Base-by-base conservation (phyloP, 2,113 vertebrate species). In the Psammodynastes pulverulentus region DNA sequence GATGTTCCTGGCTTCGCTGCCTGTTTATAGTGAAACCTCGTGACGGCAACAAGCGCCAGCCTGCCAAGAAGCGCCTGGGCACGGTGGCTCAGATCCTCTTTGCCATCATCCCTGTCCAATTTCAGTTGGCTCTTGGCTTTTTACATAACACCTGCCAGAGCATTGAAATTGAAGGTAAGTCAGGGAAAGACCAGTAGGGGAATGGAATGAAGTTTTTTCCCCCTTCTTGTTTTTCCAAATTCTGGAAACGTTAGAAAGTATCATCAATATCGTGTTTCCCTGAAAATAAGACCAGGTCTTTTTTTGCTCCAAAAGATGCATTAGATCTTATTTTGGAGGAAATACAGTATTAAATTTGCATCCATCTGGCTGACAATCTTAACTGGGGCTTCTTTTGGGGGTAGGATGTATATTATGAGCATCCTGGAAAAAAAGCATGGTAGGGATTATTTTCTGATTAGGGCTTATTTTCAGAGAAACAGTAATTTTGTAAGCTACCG, bases 111-210 rank as follows among this genome's bases (percentile, higher is more conserved):
- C 98, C 98, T 51, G 94, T 94, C 58, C 95, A 97, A 52, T 1
- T 98, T 72, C 97, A 97, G 94, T 89, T 58, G 52, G 23, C 94
- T 17, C 95, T 98, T 90, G 97, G 98, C 0, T 97, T 96, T 95
- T 96, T 89, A 0, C 95, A 92, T 54, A 97, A 89, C 93, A 97
- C 98, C 29, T 97, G 96, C 1, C 95, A 92, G 8, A 48, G 24
- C 13, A 91, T 91, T 5, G 29, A 96, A 85, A 95, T 97, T 4
- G 97, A 97, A 92, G 98, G 98, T 98, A 67, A 95, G 94, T 19
- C 3, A 24, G 3, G 15, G 46, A 23, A 62, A 15, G 15, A 43
- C 17, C 34, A 43, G 7, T 39, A 0, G 67, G 13, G 26, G 26
- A 62, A 62, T 62, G 58, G 58, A 26, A 62, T 62, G 9, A 29